These are phyloP conservation scores for Melanerpes formicivorus DNA, from an alignment of 2,113 vertebrate species.

Conservation along the genomic window DNA sequence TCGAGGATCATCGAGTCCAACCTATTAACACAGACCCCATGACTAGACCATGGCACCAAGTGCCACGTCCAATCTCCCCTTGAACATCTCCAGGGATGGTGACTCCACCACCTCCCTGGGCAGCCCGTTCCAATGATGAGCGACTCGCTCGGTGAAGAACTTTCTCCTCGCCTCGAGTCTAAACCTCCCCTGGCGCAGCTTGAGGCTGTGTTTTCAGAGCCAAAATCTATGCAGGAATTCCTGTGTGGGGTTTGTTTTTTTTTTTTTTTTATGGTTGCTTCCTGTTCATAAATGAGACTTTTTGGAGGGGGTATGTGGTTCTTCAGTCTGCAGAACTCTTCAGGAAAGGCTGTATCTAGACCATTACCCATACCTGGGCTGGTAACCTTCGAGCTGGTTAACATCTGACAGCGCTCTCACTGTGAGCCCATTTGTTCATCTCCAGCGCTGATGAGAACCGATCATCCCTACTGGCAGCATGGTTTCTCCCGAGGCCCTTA, in stretches of 20 bases:
- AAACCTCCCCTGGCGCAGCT: too few relatives aligned
- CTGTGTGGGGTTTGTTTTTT: background rate
- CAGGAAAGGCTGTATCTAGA: background rate
- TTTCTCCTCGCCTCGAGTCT: too few relatives aligned
- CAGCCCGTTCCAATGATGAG: too few relatives aligned
- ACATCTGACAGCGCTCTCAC: background rate
- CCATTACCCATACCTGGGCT: fast-evolving
- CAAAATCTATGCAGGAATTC: background rate
- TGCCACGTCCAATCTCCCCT: too few relatives aligned
- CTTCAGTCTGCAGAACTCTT: background rate
- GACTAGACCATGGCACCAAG: too few relatives aligned
- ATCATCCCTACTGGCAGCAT: background rate
- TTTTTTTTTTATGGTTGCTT: background rate
- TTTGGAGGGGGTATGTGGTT: background rate
- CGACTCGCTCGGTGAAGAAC: too few relatives aligned
- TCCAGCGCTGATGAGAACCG: fast-evolving
- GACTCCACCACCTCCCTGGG: too few relatives aligned
- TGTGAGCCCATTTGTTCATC: background rate
- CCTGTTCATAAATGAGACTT: background rate
- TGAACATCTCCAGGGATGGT: too few relatives aligned
- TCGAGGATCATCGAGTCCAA: too few relatives aligned
- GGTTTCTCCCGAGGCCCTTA: background rate
- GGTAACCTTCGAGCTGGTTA: background rate
- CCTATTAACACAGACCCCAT: too few relatives aligned
- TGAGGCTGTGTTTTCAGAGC: too few relatives aligned